Evolutionary conservation across 2,888 invertebrate genomes (phyloP).

Genomic region (Ectobius pallidus): DNA sequence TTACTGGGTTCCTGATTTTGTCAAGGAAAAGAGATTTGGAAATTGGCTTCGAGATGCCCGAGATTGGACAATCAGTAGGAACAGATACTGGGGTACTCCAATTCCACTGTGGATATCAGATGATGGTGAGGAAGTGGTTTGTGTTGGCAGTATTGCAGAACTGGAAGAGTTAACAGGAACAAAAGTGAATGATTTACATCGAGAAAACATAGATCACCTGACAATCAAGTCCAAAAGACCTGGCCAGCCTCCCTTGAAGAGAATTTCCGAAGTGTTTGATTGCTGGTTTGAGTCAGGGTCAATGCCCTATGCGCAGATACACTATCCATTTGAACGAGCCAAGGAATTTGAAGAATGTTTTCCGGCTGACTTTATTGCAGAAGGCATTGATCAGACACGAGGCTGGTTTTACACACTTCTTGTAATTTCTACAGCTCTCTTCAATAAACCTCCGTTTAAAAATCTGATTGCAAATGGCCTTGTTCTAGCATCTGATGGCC

Average conservation of each 20-base stretch:
- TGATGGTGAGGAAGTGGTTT: constrained; percentile 90
- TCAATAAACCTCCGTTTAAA: constrained; percentile 96
- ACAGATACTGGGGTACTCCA: constrained; percentile 99
- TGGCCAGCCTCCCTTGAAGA: constrained; percentile 81
- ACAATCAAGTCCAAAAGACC: constrained; percentile 88
- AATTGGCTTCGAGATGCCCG: constrained; percentile 98
- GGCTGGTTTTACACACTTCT: constrained; percentile 99
- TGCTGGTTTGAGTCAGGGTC: constrained; percentile 99
- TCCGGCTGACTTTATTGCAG: constrained; percentile 99
- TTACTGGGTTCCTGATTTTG: constrained; percentile 97
- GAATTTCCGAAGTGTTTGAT: constrained; percentile 96
- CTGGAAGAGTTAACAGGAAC: constrained; percentile 82
- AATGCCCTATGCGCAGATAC: constrained; percentile 97
- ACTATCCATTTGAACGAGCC: constrained; percentile 93
- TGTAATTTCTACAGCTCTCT: constrained; percentile 94
- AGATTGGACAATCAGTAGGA: constrained; percentile 98
- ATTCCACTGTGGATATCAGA: constrained; percentile 97
- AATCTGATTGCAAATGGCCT: constrained; percentile 97
- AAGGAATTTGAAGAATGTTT: constrained; percentile 89
- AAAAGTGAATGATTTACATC: constrained; percentile 87
- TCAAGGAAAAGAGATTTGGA: constrained; percentile 97
- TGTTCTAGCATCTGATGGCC: constrained; percentile 95
- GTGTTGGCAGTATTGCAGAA: constrained; percentile 92
- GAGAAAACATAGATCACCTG: constrained; percentile 91
- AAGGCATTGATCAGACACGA: constrained; percentile 97